Conservation (phyloP, 2,888 invertebrate genomes). For the Caenorhabditis drosophilae region DNA sequence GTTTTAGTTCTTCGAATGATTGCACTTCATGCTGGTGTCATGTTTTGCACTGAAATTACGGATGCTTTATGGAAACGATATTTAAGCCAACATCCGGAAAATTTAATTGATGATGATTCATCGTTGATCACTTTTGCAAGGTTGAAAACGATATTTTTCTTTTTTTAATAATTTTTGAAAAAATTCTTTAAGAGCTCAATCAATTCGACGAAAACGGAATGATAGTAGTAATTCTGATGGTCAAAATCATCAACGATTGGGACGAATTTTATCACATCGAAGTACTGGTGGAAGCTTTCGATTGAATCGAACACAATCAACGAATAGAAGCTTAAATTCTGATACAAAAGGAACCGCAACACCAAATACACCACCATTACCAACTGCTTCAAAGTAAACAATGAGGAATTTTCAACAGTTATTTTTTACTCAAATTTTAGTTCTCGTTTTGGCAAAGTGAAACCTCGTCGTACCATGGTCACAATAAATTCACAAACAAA, state of each 20-base stretch:
- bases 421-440: constrained; percentile 12
- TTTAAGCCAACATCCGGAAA: constrained; percentile 65
- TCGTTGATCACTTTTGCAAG: constrained; percentile 65
- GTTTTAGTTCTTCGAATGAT: constrained; percentile 68
- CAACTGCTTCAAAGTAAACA: constrained; percentile 19
- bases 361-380: constrained; percentile 25
- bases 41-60: constrained; percentile 69
- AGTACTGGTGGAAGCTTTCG: constrained; percentile 64
- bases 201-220: constrained; percentile 55
- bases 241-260: constrained; percentile 48
- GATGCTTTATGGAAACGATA: constrained; percentile 66
- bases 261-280: constrained; percentile 54
- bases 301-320: constrained; percentile 58
- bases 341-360: constrained; percentile 34
- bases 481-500: constrained; percentile 35
- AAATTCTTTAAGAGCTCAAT: constrained; percentile 49
- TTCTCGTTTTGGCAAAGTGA: constrained; percentile 36
- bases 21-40: constrained; percentile 68
- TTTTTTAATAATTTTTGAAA: background rate
- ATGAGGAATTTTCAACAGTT: background rate
- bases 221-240: constrained; percentile 50
- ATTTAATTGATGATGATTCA: constrained; percentile 68
- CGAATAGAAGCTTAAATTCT: constrained; percentile 49
- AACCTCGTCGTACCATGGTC: constrained; percentile 50
- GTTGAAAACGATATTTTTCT: constrained; percentile 7